Base-by-base conservation (phyloP, 2,113 vertebrate species). In the Hydrochoerus hydrochaeris region DNA sequence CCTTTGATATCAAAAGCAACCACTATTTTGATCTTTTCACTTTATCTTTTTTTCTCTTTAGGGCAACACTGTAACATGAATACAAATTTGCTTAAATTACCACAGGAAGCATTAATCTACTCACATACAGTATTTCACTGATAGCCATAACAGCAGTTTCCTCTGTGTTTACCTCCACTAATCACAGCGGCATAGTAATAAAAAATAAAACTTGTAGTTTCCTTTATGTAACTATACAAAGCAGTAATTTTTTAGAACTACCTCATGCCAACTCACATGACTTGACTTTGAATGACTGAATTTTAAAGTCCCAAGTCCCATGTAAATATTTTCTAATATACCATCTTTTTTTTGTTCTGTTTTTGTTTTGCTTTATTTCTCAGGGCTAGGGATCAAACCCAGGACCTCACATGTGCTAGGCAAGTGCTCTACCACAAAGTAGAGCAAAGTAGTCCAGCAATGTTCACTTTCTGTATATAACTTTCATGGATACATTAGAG, bases 201-300 rank as follows among this genome's bases (percentile, higher is more conserved):
- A 24, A 7, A 91, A 94, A 94, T 67, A 86, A 90, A 97, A 85
- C 35, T 30, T 77, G 11, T 63, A 85, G n/a, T 90, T 35, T 90
- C 28, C 19, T 90, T 88, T 81, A 89, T 69, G 38, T 0, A 75
- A 35, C 63, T 92, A 63, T 78, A 44, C 75, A 94, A 94, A 88
- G 90, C 4, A 46, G 44, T 75, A 92, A 62, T 24, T 80, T 73
- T 83, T 83, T 57, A 88, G 80, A 96, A 78, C 38, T 77, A 83
- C 38, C 32, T 88, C 73, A 71, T 35, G 30, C 17, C 44, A 94
- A 57, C 20, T 87, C 60, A 91, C 54, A 38, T 88, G n/a, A 87
- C 16, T 86, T 80, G 35, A 82, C 0, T 88, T 75, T 82, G 75
- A 92, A 75, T 69, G 19, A 46, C 44, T 20, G 84, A 63, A 83